Conservation (phyloP, 2,113 vertebrate genomes). For the Bungarus multicinctus region DNA sequence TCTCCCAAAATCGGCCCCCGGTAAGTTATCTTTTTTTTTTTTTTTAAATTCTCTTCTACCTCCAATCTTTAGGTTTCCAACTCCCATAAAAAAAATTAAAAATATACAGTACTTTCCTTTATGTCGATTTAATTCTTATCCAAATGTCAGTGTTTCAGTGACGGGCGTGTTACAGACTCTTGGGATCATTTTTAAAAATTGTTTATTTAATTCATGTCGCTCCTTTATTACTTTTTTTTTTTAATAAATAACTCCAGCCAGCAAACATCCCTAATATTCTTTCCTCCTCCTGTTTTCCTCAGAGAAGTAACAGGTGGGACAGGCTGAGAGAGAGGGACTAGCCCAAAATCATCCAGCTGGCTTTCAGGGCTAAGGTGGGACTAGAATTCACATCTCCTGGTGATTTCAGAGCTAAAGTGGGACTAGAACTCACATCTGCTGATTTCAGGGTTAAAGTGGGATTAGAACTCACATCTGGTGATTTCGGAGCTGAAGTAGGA, state of each 20-base stretch:
- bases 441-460: no score
- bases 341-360: no score
- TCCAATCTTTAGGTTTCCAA: neutral
- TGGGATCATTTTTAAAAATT: neutral
- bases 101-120: neutral
- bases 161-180: neutral
- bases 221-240: neutral
- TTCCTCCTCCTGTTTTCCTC: neutral
- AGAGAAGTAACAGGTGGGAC: no score
- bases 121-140: neutral
- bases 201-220: neutral
- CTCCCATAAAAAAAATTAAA: neutral
- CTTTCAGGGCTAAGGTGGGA: neutral
- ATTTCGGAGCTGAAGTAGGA: no score
- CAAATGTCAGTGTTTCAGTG: neutral
- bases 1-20: neutral
- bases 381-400: no score
- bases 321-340: neutral
- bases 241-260: neutral
- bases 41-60: neutral
- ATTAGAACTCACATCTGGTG: no score
- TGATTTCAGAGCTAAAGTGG: no score
- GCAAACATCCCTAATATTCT: neutral
- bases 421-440: no score
- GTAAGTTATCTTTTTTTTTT: neutral